phyloP scores from a whole-genome alignment of 2,888 invertebrate species.

The Tortrix viridana region DNA sequence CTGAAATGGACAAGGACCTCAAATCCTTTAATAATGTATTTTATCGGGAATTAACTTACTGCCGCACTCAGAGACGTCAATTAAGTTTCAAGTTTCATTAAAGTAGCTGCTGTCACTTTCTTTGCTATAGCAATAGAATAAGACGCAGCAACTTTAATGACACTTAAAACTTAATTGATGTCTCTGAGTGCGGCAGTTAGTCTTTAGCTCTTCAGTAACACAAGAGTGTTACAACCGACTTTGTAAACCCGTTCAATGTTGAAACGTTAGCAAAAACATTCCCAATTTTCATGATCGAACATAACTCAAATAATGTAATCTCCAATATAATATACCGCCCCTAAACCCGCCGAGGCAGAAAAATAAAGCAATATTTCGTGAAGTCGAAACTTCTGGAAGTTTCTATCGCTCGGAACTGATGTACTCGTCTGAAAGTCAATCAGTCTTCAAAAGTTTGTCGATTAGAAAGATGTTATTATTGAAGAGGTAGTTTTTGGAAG shows the following conservation, averaged over 20 bases:
- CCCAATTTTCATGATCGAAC: not conserved
- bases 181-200: too few species aligned
- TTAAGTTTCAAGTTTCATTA: too few species aligned
- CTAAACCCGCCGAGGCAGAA: slow-evolving; percentile 17
- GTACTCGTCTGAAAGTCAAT: slow-evolving; percentile 33
- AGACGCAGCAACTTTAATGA: too few species aligned
- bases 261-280: not conserved
- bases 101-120: too few species aligned
- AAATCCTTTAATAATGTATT: too few species aligned
- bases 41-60: too few species aligned
- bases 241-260: not conserved
- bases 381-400: slow-evolving; percentile 32
- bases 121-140: too few species aligned
- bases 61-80: too few species aligned
- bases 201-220: too few species aligned
- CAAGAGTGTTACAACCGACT: too few species aligned
- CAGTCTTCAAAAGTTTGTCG: slow-evolving; percentile 31
- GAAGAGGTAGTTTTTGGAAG: slow-evolving; percentile 5
- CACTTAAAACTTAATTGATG: too few species aligned
- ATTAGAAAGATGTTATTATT: slow-evolving; percentile 30
- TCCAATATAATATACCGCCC: slow-evolving; percentile 19
- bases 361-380: slow-evolving; percentile 36
- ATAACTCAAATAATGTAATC: slow-evolving; percentile 12
- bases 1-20: too few species aligned
- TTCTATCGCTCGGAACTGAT: slow-evolving; percentile 30